These are phyloP conservation scores for Scophthalmus maximus DNA, from an alignment of 2,113 vertebrate species.

Conservation along the genomic window DNA sequence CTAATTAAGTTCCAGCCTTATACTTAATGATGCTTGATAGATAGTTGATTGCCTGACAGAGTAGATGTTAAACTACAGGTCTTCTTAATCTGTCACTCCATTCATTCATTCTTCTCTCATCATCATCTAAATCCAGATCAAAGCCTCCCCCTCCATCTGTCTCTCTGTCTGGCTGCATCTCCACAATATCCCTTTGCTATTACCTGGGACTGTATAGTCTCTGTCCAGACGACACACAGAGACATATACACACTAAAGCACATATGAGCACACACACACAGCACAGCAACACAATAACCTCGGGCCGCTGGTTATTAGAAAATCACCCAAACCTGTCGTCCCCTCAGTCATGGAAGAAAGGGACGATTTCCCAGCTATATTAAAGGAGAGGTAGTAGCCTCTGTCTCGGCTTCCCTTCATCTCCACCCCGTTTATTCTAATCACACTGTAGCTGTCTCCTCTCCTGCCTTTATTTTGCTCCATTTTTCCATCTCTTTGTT, in stretches of 20 bases:
- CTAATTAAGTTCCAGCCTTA: too few species aligned
- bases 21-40: neutral
- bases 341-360: constrained; percentile 71
- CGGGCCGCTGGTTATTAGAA: constrained; percentile 89
- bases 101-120: constrained; percentile 10
- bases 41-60: neutral
- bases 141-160: neutral
- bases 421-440: constrained; percentile 83
- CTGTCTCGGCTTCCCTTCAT: constrained; percentile 76
- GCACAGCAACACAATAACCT: constrained; percentile 81
- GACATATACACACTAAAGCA: constrained; percentile 53
- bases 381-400: constrained; percentile 81
- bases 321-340: constrained; percentile 84
- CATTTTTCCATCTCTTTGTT: constrained; percentile 83
- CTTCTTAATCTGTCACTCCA: neutral
- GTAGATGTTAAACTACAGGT: neutral
- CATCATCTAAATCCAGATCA: constrained; percentile 32
- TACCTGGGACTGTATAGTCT: constrained; percentile 64
- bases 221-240: constrained; percentile 62
- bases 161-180: constrained; percentile 11
- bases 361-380: constrained; percentile 76
- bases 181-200: constrained; percentile 51
- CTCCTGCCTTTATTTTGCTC: constrained; percentile 78
- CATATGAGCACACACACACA: constrained; percentile 60
- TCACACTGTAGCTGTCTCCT: constrained; percentile 78